These are phyloP conservation scores for Margaritifera margaritifera DNA, from an alignment of 2,888 invertebrate species.

Conservation along the genomic window DNA sequence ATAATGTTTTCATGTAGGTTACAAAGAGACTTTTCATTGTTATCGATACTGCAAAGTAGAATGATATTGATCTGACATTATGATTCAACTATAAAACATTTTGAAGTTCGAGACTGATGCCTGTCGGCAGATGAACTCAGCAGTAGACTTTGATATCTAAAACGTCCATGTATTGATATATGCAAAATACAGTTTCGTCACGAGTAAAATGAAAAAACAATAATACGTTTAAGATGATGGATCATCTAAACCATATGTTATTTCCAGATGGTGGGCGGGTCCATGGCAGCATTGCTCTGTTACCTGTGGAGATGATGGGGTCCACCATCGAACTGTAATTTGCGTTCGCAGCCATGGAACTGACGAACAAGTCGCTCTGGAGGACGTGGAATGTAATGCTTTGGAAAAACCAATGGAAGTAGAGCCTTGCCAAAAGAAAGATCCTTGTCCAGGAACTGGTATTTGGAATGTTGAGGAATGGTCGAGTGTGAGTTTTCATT, in stretches of 20 bases:
- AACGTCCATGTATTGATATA: no score
- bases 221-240: neutral
- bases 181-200: no score
- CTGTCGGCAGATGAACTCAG: no score
- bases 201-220: neutral
- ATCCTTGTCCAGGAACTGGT: constrained; percentile 60
- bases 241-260: neutral
- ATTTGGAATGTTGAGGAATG: constrained; percentile 63
- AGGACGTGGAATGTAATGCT: constrained; percentile 82
- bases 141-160: no score
- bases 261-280: constrained; percentile 85
- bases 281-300: constrained; percentile 89
- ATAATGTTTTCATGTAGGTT: no score
- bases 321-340: constrained; percentile 72
- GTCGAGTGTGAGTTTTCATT: constrained; percentile 57
- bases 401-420: constrained; percentile 80
- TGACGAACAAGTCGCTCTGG: constrained; percentile 82
- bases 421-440: constrained; percentile 70
- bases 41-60: no score
- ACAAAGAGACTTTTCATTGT: no score
- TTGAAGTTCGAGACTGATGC: no score
- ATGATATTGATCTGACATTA: no score
- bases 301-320: constrained; percentile 76
- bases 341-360: constrained; percentile 72
- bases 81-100: no score